A percentile compares a stretch with the other conserved stretches of the same genome.
phyloP scores from a whole-genome alignment of 1,140 invertebrate species.

The Chlorops oryzae region DNA sequence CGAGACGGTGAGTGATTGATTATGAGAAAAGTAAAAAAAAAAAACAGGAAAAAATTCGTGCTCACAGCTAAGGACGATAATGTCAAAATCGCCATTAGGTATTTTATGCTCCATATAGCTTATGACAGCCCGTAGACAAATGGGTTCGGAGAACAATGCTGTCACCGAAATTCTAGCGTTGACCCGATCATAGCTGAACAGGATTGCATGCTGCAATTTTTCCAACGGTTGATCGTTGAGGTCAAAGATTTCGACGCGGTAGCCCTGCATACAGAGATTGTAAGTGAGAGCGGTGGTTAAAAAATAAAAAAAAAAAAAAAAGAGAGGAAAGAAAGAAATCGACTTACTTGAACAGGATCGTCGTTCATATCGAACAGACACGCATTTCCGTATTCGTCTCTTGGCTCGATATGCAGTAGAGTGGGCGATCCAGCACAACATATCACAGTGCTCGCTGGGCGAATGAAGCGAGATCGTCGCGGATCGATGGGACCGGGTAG shows the following conservation, averaged over 20 bases:
- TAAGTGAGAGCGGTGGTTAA: background rate
- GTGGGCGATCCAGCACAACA: conserved; percentile 72
- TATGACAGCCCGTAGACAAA: conserved; percentile 77
- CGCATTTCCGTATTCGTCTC: conserved; percentile 84
- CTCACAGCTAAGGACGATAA: conserved; percentile 82
- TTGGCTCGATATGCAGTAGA: conserved; percentile 76
- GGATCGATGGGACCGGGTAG: conserved; percentile 72
- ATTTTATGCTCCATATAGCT: conserved; percentile 70
- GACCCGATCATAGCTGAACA: conserved; percentile 53
- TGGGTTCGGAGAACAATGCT: conserved; percentile 53
- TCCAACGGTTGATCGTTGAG: conserved; percentile 50
- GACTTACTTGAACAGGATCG: conserved; percentile 52
- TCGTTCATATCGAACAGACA: conserved; percentile 61
- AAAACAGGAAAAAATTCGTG: conserved; percentile 14
- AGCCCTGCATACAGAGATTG: conserved; percentile 47
- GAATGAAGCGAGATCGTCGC: conserved; percentile 74
- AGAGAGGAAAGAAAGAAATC: background rate
- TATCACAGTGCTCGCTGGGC: conserved; percentile 80
- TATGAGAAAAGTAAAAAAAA: background rate
- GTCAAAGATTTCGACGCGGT: conserved; percentile 53
- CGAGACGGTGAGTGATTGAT: background rate
- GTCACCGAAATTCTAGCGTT: conserved; percentile 53
- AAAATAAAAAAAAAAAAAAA: background rate
- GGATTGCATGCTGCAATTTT: conserved; percentile 54
- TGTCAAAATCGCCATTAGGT: conserved; percentile 87